Base-by-base conservation (phyloP, 2,113 vertebrate genomes). In the Coptodon rendalli region DNA sequence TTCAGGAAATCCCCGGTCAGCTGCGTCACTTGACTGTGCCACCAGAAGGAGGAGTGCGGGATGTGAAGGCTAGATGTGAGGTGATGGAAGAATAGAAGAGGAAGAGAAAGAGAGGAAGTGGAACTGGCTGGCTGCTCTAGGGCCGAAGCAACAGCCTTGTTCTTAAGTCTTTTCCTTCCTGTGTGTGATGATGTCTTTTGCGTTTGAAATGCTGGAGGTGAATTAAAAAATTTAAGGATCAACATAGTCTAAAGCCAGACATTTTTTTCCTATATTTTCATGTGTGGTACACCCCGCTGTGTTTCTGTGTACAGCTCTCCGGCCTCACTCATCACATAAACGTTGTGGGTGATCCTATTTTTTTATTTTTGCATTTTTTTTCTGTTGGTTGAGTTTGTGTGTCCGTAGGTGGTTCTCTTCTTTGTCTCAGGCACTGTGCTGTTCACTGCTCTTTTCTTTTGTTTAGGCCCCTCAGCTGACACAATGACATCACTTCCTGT, bases 1-100 rank as follows among this genome's bases (percentile, higher is more conserved):
- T 82, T 29, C 91, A 84, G 92, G 91, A 95, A 95, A 90, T 82
- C 84, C 89, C 89, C 85, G 0, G 81, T 93, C 91, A 93, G 91
- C 85, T 86, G 89, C 4, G 36, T 86, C 43, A 2, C 40, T 85
- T 93, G 93, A 93, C 87, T 93, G 92, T 91, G 82, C 68, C 50
- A 11, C 19, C 36, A 86, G 34, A 24, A 43, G 54, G 19, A 29
- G 38, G 43, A 43, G 3, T 36, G 66, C 48, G 59, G 56, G 81
- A 89, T 81, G 34, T 66, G 87, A 89, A 82, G 29, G 83, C 50
- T 66, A 73, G 22, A 85, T 56, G 10, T 29, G 45, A 45, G 53
- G 11, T 43, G 84, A 43, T 45, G 57, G 80, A 89, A 85, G 88
- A 89, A 89, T 76, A 89, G 54, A 95, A 89, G 92, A 90, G 89